A percentile compares a stretch with the other conserved stretches of the same genome.
Evolutionary conservation across 2,113 vertebrate genomes (phyloP).

Genomic region (Aix galericulata): DNA sequence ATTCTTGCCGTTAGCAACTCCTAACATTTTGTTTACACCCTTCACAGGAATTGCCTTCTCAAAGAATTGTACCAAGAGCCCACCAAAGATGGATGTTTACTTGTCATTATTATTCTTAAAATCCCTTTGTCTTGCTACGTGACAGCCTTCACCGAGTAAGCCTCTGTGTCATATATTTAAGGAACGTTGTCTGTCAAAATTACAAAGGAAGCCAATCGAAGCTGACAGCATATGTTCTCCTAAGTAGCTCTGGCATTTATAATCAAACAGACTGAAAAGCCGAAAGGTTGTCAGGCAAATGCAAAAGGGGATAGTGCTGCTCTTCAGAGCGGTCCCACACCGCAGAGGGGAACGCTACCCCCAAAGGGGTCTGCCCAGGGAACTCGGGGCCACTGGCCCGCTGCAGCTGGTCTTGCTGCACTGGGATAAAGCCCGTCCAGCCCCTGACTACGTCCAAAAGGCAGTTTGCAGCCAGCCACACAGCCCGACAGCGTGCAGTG

Average conservation of each 20-base stretch:
- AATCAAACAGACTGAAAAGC: neutral
- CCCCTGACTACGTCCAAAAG: neutral
- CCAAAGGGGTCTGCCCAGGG: neutral
- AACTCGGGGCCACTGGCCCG: neutral
- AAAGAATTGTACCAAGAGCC: neutral
- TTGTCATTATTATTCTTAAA: neutral
- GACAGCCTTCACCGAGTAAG: neutral
- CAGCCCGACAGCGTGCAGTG: neutral
- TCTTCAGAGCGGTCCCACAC: neutral
- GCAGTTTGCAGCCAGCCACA: neutral
- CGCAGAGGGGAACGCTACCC: neutral
- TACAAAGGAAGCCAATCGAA: neutral
- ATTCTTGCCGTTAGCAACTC: neutral
- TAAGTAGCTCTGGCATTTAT: neutral
- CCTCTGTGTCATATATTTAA: neutral
- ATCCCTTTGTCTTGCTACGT: neutral
- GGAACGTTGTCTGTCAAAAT: neutral
- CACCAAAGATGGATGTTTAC: neutral
- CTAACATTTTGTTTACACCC: neutral
- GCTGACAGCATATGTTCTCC: neutral
- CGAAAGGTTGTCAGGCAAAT: neutral
- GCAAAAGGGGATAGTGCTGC: neutral
- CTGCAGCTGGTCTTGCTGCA: neutral
- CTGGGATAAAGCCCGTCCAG: neutral
- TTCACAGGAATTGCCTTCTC: neutral